Conservation (phyloP, 1,140 invertebrate species). For the Coelopa frigida region DNA sequence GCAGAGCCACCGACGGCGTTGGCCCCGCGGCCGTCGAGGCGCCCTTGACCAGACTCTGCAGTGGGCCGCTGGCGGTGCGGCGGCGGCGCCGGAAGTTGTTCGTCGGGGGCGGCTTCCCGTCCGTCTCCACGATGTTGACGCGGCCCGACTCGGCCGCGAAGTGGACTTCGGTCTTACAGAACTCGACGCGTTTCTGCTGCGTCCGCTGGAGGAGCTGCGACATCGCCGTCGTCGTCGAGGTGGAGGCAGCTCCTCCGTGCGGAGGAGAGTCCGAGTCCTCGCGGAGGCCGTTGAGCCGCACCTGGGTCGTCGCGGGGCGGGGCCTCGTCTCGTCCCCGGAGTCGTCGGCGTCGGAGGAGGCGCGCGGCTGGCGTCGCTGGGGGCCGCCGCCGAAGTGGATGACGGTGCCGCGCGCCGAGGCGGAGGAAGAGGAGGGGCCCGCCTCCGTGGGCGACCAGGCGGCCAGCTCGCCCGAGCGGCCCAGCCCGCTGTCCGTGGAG, state of each 20-base stretch:
- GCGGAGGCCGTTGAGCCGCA: conserved; percentile 32
- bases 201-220: conserved; percentile 16
- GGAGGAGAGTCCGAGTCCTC: conserved; percentile 5
- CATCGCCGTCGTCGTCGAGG: conserved; percentile 13
- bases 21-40: conserved; percentile 10
- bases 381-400: conserved; percentile 27
- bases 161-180: conserved; percentile 79
- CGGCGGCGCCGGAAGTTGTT: conserved; percentile 65
- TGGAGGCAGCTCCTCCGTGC: conserved; percentile 29
- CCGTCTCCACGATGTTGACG: conserved; percentile 79
- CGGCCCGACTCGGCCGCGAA: conserved; percentile 75
- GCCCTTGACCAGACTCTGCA: conserved; percentile 37
- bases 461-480: conserved; percentile 59
- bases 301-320: conserved; percentile 32
- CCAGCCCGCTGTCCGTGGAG: conserved; percentile 64
- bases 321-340: conserved; percentile 27
- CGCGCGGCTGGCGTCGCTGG: conserved; percentile 8
- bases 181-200: conserved; percentile 65
- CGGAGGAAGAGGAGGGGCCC: conserved; percentile 10
- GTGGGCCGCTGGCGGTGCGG: conserved; percentile 44
- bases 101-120: conserved; percentile 73
- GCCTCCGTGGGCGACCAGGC: conserved; percentile 42
- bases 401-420: conserved; percentile 22
- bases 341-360: not conserved
- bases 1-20: conserved; percentile 11